A percentile compares a stretch with the other conserved stretches of the same genome.
Conservation (phyloP, 2,113 vertebrate genomes). For the Hipposideros armiger region DNA sequence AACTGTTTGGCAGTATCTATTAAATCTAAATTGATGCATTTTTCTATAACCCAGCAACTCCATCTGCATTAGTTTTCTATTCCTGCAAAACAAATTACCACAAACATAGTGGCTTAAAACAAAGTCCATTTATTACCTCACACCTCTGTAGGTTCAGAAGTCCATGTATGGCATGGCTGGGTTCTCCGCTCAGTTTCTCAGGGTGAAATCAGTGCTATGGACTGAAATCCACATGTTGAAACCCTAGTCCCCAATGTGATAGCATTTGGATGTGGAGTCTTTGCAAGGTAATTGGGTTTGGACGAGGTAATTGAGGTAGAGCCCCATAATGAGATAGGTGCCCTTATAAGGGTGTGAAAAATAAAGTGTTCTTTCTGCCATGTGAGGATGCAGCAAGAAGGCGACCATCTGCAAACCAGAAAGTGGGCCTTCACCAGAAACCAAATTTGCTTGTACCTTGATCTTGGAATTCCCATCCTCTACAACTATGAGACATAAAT, state of each 20-base stretch:
- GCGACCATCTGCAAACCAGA: background rate
- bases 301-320: background rate
- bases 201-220: background rate
- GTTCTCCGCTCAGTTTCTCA: background rate
- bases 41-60: conserved; percentile 4
- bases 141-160: conserved; percentile 6
- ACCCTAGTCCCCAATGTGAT: background rate
- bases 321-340: background rate
- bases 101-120: conserved; percentile 13
- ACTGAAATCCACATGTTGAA: background rate
- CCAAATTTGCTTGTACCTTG: background rate
- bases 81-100: conserved; percentile 31
- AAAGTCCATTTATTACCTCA: background rate
- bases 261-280: background rate
- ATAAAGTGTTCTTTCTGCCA: background rate
- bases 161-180: background rate
- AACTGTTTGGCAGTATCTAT: background rate
- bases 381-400: background rate
- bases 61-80: conserved; percentile 19
- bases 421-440: background rate
- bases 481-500: background rate
- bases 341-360: background rate
- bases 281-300: background rate
- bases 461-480: background rate
- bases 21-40: background rate